Evolutionary conservation across 2,113 vertebrate species (phyloP).

Genomic region (Poecilia latipinna): DNA sequence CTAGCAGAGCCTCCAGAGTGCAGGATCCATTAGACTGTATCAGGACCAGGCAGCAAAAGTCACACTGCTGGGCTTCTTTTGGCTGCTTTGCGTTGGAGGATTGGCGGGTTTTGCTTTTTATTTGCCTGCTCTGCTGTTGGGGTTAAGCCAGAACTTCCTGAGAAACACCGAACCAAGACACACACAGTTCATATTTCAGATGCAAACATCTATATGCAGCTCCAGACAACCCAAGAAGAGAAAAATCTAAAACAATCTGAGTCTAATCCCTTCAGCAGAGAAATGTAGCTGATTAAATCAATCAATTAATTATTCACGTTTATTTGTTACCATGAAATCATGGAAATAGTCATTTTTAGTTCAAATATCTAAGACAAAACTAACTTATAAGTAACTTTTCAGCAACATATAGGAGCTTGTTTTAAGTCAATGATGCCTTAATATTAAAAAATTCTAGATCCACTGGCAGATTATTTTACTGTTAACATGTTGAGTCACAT

Average conservation of each 20-base stretch:
- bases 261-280: too few relatives aligned
- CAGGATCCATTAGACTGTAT: conserved; percentile 18
- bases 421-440: too few relatives aligned
- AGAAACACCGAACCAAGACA: background rate
- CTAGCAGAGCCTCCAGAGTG: conserved; percentile 7
- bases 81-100: background rate
- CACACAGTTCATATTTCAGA: background rate
- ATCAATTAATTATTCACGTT: too few relatives aligned
- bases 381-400: too few relatives aligned
- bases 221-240: background rate
- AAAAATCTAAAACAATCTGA: background rate
- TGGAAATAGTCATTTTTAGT: too few relatives aligned
- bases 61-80: conserved; percentile 2
- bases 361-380: too few relatives aligned
- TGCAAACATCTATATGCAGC: background rate
- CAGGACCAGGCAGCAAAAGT: conserved; percentile 2
- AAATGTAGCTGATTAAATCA: too few relatives aligned
- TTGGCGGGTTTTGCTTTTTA: background rate
- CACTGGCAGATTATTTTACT: too few relatives aligned
- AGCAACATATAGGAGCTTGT: too few relatives aligned
- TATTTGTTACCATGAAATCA: too few relatives aligned
- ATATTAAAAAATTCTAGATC: too few relatives aligned
- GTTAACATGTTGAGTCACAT: too few relatives aligned
- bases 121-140: background rate
- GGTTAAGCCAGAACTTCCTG: background rate